phyloP scores from a whole-genome alignment of 2,113 vertebrate genomes.

The Leptocoma aspasia region DNA sequence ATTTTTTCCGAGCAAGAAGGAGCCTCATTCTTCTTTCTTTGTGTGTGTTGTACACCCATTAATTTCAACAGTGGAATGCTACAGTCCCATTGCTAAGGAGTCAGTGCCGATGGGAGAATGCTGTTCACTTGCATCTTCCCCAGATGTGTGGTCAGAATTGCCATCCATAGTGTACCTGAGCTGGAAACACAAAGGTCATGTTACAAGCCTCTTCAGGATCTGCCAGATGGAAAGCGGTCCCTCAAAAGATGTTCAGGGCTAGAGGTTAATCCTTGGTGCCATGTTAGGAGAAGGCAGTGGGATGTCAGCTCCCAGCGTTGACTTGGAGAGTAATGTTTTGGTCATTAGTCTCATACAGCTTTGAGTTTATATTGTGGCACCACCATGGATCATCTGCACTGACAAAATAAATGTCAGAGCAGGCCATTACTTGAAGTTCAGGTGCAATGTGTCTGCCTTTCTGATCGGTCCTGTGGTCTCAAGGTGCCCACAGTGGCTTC shows the following conservation, averaged over 20 bases:
- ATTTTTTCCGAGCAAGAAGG: not conserved
- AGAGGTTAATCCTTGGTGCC: not conserved
- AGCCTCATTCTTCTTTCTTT: not conserved
- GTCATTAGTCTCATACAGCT: not conserved
- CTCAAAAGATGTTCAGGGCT: not conserved
- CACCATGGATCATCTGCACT: not conserved
- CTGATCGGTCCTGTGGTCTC: not conserved
- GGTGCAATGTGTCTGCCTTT: fast-evolving
- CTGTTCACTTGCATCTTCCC: not conserved
- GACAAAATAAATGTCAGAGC: not conserved
- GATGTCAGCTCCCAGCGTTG: not conserved
- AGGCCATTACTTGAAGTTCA: not conserved
- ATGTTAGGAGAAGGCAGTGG: not conserved
- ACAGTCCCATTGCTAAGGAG: not conserved
- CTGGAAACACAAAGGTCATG: not conserved
- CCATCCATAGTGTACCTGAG: not conserved
- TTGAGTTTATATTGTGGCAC: not conserved
- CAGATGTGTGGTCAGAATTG: not conserved
- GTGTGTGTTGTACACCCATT: not conserved
- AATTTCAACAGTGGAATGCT: not conserved
- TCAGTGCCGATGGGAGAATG: fast-evolving
- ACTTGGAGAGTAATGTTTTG: not conserved
- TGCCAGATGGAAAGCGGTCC: not conserved
- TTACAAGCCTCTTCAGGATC: not conserved
- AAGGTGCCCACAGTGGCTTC: not conserved